A percentile compares a stretch with the other conserved stretches of the same genome.
phyloP scores from a whole-genome alignment of 2,113 vertebrate genomes.

The Paracanthobrama guichenoti region DNA sequence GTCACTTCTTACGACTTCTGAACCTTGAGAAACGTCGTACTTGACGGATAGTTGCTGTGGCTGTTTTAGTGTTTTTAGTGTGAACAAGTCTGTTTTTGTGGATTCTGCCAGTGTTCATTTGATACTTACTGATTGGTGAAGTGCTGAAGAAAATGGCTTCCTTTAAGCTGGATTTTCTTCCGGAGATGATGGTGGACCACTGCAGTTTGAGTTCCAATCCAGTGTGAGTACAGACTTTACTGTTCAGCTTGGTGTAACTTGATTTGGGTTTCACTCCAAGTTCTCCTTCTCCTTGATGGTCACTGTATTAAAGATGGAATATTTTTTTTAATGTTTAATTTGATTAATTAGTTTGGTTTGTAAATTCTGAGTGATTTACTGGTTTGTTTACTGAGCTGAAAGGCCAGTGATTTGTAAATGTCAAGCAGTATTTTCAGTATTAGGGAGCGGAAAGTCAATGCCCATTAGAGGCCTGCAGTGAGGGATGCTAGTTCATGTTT shows the following conservation, averaged over 20 bases:
- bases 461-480: background rate
- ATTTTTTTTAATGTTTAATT: background rate
- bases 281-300: background rate
- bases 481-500: background rate
- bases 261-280: background rate
- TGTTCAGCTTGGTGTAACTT: background rate
- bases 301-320: background rate
- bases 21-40: constrained; percentile 36
- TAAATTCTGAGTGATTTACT: background rate
- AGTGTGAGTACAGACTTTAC: constrained; percentile 83
- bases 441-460: background rate
- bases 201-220: constrained; percentile 93
- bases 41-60: constrained; percentile 13
- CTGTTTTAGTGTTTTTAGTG: background rate
- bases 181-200: constrained; percentile 99
- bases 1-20: constrained; percentile 25
- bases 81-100: constrained; percentile 3
- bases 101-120: constrained; percentile 6
- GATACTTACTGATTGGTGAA: constrained; percentile 59
- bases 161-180: constrained; percentile 98
- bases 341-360: background rate
- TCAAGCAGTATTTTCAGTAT: background rate
- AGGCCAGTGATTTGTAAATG: background rate
- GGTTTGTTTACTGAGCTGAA: background rate
- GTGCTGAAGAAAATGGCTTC: constrained; percentile 85